Evolutionary conservation across 1,140 invertebrate genomes (phyloP).

Genomic region (Pogonus chalceus): DNA sequence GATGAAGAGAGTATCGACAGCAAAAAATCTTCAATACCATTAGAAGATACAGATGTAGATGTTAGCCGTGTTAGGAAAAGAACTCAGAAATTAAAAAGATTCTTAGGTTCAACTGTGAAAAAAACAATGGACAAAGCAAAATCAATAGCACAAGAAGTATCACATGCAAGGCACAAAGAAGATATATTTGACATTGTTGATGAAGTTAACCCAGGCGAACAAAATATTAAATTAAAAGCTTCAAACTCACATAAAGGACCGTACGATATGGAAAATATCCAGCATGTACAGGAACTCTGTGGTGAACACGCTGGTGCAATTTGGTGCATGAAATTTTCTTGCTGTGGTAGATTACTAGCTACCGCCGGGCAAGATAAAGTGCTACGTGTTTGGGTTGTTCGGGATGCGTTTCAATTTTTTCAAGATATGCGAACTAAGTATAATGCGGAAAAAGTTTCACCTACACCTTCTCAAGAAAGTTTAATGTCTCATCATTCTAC

Average conservation of each 20-base stretch:
- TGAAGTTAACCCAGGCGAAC: slow-evolving; percentile 69
- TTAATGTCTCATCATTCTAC: slow-evolving; percentile 66
- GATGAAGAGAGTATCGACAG: slow-evolving; percentile 78
- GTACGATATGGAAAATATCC: slow-evolving; percentile 77
- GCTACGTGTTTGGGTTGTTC: slow-evolving; percentile 86
- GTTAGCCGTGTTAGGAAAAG: slow-evolving; percentile 38
- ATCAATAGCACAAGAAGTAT: slow-evolving; percentile 77
- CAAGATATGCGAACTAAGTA: slow-evolving; percentile 91
- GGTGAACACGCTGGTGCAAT: slow-evolving; percentile 76
- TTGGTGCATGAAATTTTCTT: slow-evolving; percentile 98
- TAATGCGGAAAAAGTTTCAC: slow-evolving; percentile 78
- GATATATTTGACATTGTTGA: slow-evolving; percentile 77
- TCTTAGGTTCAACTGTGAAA: slow-evolving; percentile 76
- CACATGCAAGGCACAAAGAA: slow-evolving; percentile 73
- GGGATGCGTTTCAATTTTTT: slow-evolving; percentile 80
- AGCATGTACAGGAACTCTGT: slow-evolving; percentile 45
- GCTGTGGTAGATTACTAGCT: slow-evolving; percentile 83
- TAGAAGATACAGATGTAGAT: slow-evolving; percentile 31
- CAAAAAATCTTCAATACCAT: slow-evolving; percentile 54
- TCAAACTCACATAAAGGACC: slow-evolving; percentile 93
- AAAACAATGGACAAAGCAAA: slow-evolving; percentile 87
- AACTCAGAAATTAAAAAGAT: slow-evolving; percentile 60
- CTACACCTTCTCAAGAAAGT: slow-evolving; percentile 82
- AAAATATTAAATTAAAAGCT: slow-evolving; percentile 84
- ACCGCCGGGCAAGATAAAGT: slow-evolving; percentile 94